phyloP scores from a whole-genome alignment of 2,888 invertebrate species.

The Chymomyza caudatula region DNA sequence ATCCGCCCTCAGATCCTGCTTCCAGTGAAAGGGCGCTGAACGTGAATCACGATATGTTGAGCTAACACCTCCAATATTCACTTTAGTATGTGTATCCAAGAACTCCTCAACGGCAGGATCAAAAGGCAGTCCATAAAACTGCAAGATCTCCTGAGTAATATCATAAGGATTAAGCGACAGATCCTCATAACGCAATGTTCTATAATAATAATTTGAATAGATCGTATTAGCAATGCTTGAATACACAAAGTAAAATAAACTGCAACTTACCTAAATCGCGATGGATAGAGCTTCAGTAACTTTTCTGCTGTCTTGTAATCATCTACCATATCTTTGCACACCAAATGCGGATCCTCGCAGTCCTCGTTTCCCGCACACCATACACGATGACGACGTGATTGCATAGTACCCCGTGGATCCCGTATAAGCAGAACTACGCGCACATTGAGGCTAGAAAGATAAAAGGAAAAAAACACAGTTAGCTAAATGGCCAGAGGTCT shows the following conservation, averaged over 20 bases:
- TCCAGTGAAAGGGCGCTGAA: slow-evolving; percentile 92
- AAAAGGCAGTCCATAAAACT: slow-evolving; percentile 87
- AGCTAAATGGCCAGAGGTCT: neutral
- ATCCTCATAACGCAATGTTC: slow-evolving; percentile 91
- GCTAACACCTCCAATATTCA: slow-evolving; percentile 88
- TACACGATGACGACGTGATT: slow-evolving; percentile 89
- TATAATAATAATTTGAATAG: slow-evolving; percentile 64
- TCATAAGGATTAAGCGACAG: slow-evolving; percentile 86
- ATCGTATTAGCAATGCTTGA: neutral
- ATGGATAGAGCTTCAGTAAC: slow-evolving; percentile 84
- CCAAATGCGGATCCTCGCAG: slow-evolving; percentile 86
- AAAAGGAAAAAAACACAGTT: neutral
- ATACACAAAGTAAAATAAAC: neutral
- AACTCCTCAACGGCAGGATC: slow-evolving; percentile 85
- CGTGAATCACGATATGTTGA: slow-evolving; percentile 92
- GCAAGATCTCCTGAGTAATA: slow-evolving; percentile 84
- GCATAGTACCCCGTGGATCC: slow-evolving; percentile 92
- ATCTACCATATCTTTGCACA: slow-evolving; percentile 90
- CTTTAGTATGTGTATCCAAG: slow-evolving; percentile 89
- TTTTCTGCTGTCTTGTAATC: slow-evolving; percentile 88
- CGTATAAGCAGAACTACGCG: slow-evolving; percentile 88
- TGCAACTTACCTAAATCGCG: slow-evolving; percentile 83
- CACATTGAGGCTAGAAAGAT: slow-evolving; percentile 82
- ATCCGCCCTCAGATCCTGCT: slow-evolving; percentile 84
- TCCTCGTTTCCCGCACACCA: slow-evolving; percentile 85